These are phyloP conservation scores for Papio anubis DNA, from an alignment of 2,113 vertebrate species.

Conservation along the genomic window DNA sequence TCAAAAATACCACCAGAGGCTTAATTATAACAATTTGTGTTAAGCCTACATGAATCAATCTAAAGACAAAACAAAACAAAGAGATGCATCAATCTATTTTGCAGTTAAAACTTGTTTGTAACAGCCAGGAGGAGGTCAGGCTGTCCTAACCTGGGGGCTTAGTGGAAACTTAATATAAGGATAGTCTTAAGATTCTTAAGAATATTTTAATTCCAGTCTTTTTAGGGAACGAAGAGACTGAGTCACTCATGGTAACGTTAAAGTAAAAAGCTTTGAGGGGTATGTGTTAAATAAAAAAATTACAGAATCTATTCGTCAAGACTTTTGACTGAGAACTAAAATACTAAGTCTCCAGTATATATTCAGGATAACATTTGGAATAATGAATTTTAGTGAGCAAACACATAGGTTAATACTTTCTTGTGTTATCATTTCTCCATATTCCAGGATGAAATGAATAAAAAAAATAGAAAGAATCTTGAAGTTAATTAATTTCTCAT, in stretches of 20 bases:
- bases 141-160: neutral
- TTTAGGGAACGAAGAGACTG: neutral
- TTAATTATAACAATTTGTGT: neutral
- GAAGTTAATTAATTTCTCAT: neutral
- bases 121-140: neutral
- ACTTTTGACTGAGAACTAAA: neutral
- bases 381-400: neutral
- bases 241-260: neutral
- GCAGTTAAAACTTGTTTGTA: neutral
- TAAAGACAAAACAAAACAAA: neutral
- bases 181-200: neutral
- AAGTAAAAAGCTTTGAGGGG: neutral
- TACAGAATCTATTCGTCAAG: neutral
- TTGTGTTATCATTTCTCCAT: constrained; percentile 6
- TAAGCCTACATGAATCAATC: neutral
- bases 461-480: constrained; percentile 23
- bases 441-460: neutral
- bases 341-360: neutral
- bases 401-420: neutral
- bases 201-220: neutral
- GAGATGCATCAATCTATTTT: neutral
- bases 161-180: neutral
- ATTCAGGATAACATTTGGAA: neutral
- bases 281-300: neutral
- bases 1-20: neutral